Conservation (phyloP, 2,797 vertebrate species). For the Staurois parvus region DNA sequence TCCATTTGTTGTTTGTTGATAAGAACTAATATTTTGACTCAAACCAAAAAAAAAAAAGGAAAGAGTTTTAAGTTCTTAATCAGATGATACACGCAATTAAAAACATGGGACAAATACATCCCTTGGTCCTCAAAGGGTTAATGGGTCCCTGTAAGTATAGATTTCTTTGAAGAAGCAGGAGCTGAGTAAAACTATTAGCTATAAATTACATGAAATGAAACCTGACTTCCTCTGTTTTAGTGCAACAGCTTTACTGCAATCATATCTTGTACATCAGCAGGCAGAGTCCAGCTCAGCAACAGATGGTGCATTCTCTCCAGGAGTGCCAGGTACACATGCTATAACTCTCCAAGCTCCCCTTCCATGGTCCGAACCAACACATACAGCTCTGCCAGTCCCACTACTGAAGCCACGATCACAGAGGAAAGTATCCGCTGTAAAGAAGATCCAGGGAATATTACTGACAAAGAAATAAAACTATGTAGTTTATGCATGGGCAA, state of each 20-base stretch:
- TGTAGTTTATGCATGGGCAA: too few relatives aligned
- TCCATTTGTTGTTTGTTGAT: too few relatives aligned
- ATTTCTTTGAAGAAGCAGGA: background rate
- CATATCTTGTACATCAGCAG: background rate
- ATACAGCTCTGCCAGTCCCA: conserved; percentile 94
- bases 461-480: too few relatives aligned
- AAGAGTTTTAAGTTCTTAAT: too few relatives aligned
- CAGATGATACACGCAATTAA: too few relatives aligned
- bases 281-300: conserved; percentile 11
- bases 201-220: background rate
- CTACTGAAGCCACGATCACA: conserved; percentile 91
- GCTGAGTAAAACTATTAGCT: background rate
- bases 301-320: background rate
- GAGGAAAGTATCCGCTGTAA: conserved; percentile 84
- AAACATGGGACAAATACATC: too few relatives aligned
- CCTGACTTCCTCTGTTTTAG: background rate
- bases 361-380: conserved; percentile 93
- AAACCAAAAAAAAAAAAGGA: too few relatives aligned
- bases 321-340: conserved; percentile 53
- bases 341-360: conserved; percentile 89
- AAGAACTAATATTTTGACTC: too few relatives aligned
- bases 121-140: too few relatives aligned
- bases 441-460: background rate
- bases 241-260: conserved; percentile 1
- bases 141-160: too few relatives aligned